Percentiles rank a stretch among this genome's conserved stretches.
Conservation (phyloP, 2,888 invertebrate species). For the Conistra vaccinii region DNA sequence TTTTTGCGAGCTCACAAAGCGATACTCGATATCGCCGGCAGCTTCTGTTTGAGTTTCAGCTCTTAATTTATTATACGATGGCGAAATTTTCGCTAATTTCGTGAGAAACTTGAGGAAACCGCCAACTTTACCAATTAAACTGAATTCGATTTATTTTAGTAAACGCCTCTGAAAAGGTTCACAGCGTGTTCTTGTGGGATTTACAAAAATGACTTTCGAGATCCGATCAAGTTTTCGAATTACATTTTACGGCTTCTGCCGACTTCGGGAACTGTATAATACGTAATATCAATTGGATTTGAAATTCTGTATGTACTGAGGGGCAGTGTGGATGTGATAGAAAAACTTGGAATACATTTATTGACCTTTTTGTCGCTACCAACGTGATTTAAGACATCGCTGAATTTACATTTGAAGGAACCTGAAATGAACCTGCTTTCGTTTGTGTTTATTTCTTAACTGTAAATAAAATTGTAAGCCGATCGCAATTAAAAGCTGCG, state of each 20-base stretch:
- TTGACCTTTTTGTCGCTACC: slow-evolving; percentile 13
- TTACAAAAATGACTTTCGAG: slow-evolving; percentile 75
- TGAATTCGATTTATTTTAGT: slow-evolving; percentile 81
- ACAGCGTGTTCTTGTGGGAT: slow-evolving; percentile 71
- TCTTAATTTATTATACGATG: slow-evolving; percentile 78
- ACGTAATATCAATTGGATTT: slow-evolving; percentile 62
- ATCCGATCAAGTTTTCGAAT: slow-evolving; percentile 74
- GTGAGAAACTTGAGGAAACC: slow-evolving; percentile 73
- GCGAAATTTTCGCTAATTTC: slow-evolving; percentile 79
- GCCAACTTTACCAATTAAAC: slow-evolving; percentile 85
- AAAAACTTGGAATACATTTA: slow-evolving; percentile 37
- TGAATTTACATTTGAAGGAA: slow-evolving; percentile 16
- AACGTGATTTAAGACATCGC: slow-evolving; percentile 25
- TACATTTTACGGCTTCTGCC: slow-evolving; percentile 68
- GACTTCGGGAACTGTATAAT: slow-evolving; percentile 61
- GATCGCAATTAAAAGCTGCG: background rate
- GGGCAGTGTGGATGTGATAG: slow-evolving; percentile 29
- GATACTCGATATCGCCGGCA: slow-evolving; percentile 66
- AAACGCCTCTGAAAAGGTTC: slow-evolving; percentile 72
- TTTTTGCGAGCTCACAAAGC: slow-evolving; percentile 65
- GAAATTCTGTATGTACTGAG: slow-evolving; percentile 42
- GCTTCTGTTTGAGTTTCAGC: slow-evolving; percentile 69
- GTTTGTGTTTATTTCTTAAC: background rate
- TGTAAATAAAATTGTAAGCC: background rate
- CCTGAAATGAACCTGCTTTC: background rate